These are phyloP conservation scores for Esox masquinongy DNA, from an alignment of 2,797 vertebrate species.

Conservation along the genomic window DNA sequence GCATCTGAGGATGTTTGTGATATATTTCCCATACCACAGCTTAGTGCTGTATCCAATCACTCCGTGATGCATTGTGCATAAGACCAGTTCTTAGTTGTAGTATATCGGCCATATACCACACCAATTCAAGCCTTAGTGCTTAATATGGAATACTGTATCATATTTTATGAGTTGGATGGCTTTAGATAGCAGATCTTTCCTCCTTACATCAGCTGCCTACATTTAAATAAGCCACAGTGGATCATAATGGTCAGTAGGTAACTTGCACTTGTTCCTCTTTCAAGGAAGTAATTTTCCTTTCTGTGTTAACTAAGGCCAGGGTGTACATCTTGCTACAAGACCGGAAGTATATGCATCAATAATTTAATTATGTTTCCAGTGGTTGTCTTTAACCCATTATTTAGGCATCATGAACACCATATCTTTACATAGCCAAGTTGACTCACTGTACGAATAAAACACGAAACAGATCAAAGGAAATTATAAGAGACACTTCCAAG, in stretches of 20 bases:
- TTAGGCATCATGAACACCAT: background rate
- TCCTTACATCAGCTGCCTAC: background rate
- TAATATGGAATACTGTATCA: background rate
- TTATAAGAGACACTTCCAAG: background rate
- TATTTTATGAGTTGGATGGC: background rate
- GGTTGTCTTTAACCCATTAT: background rate
- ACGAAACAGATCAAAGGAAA: background rate
- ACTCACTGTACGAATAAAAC: background rate
- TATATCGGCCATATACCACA: no score
- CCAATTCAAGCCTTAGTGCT: no score
- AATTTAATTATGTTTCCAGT: slow-evolving; percentile 62
- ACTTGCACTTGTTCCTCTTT: background rate
- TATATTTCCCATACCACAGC: no score
- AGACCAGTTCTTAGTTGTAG: no score
- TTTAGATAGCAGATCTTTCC: background rate
- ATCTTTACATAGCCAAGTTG: background rate
- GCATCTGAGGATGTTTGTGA: no score
- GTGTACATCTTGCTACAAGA: slow-evolving; percentile 49
- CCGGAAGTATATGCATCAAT: slow-evolving; percentile 66
- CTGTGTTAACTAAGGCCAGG: slow-evolving; percentile 15
- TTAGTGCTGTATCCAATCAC: no score
- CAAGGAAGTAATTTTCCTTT: slow-evolving; percentile 12
- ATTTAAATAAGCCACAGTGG: background rate
- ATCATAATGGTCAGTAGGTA: background rate
- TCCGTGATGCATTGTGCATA: no score